phyloP scores from a whole-genome alignment of 1,140 invertebrate species.

The Varroa destructor region DNA sequence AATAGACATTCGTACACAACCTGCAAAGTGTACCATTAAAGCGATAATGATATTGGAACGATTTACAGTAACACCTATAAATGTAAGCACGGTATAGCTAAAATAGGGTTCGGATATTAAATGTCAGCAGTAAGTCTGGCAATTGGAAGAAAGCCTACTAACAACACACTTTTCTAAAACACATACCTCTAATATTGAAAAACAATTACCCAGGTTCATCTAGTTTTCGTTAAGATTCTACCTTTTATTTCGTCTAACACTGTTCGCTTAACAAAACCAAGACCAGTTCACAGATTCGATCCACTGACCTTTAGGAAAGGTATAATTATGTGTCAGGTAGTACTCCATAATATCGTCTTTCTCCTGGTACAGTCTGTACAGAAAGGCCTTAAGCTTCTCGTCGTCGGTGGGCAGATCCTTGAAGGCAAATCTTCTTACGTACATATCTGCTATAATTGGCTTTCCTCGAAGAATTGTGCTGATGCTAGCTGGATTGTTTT shows the following conservation, averaged over 20 bases:
- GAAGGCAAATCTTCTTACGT: constrained; percentile 64
- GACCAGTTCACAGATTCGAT: background rate
- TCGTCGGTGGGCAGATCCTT: constrained; percentile 65
- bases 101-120: background rate
- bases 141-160: background rate
- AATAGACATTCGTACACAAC: background rate
- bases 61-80: too few species aligned
- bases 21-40: background rate
- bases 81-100: background rate
- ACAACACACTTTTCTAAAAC: background rate
- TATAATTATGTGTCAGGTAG: constrained; percentile 17
- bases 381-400: constrained; percentile 59
- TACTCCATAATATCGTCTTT: constrained; percentile 49
- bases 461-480: constrained; percentile 62
- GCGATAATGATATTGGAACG: too few species aligned
- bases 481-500: constrained; percentile 53
- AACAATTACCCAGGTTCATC: too few species aligned
- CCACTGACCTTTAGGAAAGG: constrained; percentile 13
- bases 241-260: too few species aligned
- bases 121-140: background rate
- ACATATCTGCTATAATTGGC: constrained; percentile 57
- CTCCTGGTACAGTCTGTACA: constrained; percentile 61
- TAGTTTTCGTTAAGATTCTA: too few species aligned
- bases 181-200: too few species aligned
- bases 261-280: background rate